These are phyloP conservation scores for Botia almorhae DNA, from an alignment of 2,797 vertebrate genomes.

Conservation along the genomic window DNA sequence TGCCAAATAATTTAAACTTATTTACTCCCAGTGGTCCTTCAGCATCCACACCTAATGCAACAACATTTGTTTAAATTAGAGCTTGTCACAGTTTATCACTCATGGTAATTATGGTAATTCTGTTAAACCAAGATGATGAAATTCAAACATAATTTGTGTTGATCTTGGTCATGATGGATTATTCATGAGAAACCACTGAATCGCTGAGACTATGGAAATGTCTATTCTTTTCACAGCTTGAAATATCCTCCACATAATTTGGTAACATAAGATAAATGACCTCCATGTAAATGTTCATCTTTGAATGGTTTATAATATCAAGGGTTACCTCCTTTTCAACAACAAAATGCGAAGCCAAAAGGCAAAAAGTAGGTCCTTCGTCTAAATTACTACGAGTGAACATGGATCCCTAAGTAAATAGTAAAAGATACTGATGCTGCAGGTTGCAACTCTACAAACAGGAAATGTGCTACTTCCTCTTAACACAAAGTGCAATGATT, in stretches of 20 bases:
- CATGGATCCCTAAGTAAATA: background rate
- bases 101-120: conserved; percentile 39
- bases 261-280: conserved; percentile 24
- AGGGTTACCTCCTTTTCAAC: background rate
- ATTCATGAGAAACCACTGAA: conserved; percentile 20
- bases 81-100: conserved; percentile 34
- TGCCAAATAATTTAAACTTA: background rate
- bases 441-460: conserved; percentile 38
- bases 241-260: conserved; percentile 13
- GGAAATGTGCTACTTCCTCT: conserved; percentile 56
- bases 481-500: conserved; percentile 24
- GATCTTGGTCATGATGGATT: conserved; percentile 26
- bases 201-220: conserved; percentile 23
- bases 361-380: background rate
- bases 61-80: conserved; percentile 42
- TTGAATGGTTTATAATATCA: background rate
- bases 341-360: conserved; percentile 2
- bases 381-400: conserved; percentile 30
- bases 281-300: background rate
- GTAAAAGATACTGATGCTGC: conserved; percentile 2
- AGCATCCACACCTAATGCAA: conserved; percentile 17
- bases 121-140: conserved; percentile 42
- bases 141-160: conserved; percentile 45
- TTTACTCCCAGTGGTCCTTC: conserved; percentile 15
- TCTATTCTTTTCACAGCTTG: conserved; percentile 18